Evolutionary conservation across 2,888 invertebrate genomes (phyloP).

Genomic region (Blera fallax): DNA sequence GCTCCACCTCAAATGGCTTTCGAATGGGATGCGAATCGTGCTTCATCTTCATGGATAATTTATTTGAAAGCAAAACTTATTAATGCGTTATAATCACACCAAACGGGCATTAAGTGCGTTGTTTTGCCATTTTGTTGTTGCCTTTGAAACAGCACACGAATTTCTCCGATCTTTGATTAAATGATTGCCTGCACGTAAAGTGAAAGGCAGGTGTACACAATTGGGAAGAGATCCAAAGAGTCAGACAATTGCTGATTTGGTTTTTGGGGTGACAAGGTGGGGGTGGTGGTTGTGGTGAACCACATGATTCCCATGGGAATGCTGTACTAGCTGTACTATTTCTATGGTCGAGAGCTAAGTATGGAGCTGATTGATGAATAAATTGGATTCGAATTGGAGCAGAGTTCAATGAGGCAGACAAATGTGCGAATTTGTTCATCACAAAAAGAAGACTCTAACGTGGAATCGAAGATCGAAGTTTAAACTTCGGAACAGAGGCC

Average conservation of each 20-base stretch:
- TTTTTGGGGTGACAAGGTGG: neutral
- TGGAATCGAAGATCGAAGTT: no score
- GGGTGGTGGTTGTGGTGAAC: neutral
- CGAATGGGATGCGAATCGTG: constrained; percentile 70
- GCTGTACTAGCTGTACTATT: neutral
- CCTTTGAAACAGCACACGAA: constrained; percentile 24
- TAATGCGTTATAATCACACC: constrained; percentile 73
- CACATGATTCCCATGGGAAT: neutral
- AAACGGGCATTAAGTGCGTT: constrained; percentile 72
- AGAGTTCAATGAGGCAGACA: neutral
- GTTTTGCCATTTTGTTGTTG: constrained; percentile 36
- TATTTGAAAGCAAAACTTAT: constrained; percentile 72
- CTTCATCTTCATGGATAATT: constrained; percentile 72
- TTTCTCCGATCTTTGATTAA: constrained; percentile 62
- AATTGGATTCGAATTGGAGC: neutral
- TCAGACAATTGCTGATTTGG: neutral
- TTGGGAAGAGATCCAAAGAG: constrained; percentile 19
- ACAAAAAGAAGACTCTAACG: neutral
- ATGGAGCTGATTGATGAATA: neutral
- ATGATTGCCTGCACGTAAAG: constrained; percentile 61
- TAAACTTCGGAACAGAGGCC: no score
- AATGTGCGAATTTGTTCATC: neutral
- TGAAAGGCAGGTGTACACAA: constrained; percentile 51
- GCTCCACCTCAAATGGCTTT: constrained; percentile 72
- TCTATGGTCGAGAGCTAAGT: neutral